Conservation (phyloP, 2,888 invertebrate species). For the Acanthopleura granulata region DNA sequence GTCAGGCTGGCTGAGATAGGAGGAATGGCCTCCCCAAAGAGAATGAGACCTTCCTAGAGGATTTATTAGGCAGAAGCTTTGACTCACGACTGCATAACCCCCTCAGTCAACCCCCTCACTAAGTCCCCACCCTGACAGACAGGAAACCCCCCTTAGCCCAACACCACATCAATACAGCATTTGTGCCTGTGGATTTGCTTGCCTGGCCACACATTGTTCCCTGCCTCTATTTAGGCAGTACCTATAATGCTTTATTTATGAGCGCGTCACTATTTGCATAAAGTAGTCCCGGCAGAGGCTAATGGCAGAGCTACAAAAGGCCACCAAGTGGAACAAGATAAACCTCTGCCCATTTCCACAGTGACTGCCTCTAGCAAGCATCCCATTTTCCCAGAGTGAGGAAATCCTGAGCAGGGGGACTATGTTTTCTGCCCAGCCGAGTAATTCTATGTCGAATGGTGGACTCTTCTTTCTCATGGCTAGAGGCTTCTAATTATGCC, state of each 20-base stretch:
- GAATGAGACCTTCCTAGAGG: neutral
- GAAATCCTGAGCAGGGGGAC: neutral
- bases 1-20: neutral
- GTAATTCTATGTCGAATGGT: neutral
- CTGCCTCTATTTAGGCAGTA: neutral
- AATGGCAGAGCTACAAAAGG: slow-evolving; percentile 19
- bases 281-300: slow-evolving; percentile 20
- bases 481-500: slow-evolving; percentile 18
- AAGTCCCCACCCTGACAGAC: neutral
- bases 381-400: slow-evolving; percentile 12
- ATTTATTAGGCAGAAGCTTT: neutral
- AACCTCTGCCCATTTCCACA: slow-evolving; percentile 19
- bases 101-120: neutral
- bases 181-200: slow-evolving; percentile 19
- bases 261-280: slow-evolving; percentile 13
- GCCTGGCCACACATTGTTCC: slow-evolving; percentile 19
- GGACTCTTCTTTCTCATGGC: neutral
- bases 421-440: neutral
- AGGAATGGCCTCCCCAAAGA: slow-evolving; percentile 13
- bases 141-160: slow-evolving; percentile 17
- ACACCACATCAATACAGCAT: slow-evolving; percentile 10
- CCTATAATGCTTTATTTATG: slow-evolving; percentile 19
- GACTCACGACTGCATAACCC: slow-evolving; percentile 6
- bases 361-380: slow-evolving; percentile 14
- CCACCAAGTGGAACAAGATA: slow-evolving; percentile 18